Evolutionary conservation across 2,888 invertebrate genomes (phyloP).

Genomic region (Rhaphigaster nebulosa): DNA sequence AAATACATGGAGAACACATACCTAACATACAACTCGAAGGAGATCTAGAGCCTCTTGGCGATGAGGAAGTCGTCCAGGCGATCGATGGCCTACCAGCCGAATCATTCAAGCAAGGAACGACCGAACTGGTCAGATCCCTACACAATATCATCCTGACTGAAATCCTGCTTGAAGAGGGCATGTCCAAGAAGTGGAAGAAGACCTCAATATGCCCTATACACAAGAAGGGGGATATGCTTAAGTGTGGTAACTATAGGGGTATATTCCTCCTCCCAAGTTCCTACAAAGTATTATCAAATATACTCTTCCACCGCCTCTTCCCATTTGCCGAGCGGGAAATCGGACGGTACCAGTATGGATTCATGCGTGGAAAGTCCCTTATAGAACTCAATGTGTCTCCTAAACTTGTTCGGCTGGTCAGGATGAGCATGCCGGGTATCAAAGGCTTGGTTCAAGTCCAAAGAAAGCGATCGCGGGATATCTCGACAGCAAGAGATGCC

Average conservation of each 20-base stretch:
- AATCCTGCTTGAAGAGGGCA: too few relatives aligned
- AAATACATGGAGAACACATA: not conserved
- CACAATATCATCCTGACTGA: slow-evolving; percentile 65
- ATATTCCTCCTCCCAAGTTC: too few relatives aligned
- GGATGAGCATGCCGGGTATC: not conserved
- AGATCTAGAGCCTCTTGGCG: not conserved
- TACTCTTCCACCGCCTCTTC: too few relatives aligned
- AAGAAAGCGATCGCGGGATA: not conserved
- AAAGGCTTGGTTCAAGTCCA: not conserved
- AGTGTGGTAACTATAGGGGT: too few relatives aligned
- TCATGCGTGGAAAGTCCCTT: too few relatives aligned
- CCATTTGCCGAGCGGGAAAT: too few relatives aligned
- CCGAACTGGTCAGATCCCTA: not conserved
- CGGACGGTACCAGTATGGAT: too few relatives aligned
- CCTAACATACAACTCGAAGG: not conserved
- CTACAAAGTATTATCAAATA: too few relatives aligned
- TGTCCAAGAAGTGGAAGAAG: not conserved
- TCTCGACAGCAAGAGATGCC: not conserved
- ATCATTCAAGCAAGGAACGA: not conserved
- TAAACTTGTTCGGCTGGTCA: not conserved
- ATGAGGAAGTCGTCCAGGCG: not conserved
- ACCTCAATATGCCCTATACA: not conserved
- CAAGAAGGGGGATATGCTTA: too few relatives aligned
- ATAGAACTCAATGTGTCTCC: not conserved
- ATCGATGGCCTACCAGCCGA: slow-evolving; percentile 9